Evolutionary conservation across 2,113 vertebrate genomes (phyloP), one percentile per base, ranked within the genome.

Genomic region (Puntigrus tetrazona): DNA sequence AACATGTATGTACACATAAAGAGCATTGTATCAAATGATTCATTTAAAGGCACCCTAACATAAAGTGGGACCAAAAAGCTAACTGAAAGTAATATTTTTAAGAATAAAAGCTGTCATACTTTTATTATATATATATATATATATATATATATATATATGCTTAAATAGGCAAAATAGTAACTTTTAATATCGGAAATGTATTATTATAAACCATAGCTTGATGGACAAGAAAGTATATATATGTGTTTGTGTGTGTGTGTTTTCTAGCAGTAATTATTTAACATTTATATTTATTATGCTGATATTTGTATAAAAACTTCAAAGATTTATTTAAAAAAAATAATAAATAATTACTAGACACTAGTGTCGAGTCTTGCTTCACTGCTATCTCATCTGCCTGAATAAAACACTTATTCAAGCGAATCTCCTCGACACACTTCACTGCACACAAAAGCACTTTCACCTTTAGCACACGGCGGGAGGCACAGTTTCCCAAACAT

Each of bases 401-500:
- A 82, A 82, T 38, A 82, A 69, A 72, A 65, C 79, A 52, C 61
- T 63, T 29, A 47, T 69, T 81, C 63, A 52, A 16, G 9, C 16
- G 78, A 69, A 52, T 82, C 45, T 82, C 29, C 18, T 78, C 57
- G 29, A 82, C 80, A 82, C 65, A 38, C 80, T 72, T 57, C 31
- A 73, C 77, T 47, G 77, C 84, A 61, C 65, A 80, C 65, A 47
- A 41, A 78, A 85, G 57, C 36, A 85, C 77, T 80, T 80, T 85
- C 67, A 85, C 84, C 77, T 85, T 74, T 85, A 69, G 29, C 67
- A 61, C 47, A 73, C 75, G 27, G 38, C 47, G 16, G 36, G 47
- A 41, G 63, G 41, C 63, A 57, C 63, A 3, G 61, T 83, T 59
- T 61, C 77, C 47, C 76, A 55, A 63, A 82, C 85, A 84, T 52